phyloP scores from a whole-genome alignment of 2,797 vertebrate species.

The Tapirus indicus region DNA sequence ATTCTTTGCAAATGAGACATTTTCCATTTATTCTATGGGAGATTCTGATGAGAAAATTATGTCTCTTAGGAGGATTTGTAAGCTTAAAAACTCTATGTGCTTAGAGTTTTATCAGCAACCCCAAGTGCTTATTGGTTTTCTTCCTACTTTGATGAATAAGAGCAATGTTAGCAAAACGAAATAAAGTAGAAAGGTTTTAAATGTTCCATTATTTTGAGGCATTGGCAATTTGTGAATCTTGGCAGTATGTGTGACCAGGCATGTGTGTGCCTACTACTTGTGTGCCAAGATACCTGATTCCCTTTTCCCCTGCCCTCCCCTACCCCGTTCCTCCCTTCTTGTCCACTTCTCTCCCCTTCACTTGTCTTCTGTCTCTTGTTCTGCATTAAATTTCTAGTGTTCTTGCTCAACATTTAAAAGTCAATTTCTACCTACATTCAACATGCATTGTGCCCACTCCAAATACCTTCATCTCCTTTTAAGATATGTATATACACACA shows the following conservation, averaged over 20 bases:
- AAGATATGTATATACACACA: background rate
- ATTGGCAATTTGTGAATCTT: background rate
- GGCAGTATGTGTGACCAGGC: background rate
- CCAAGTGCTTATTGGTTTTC: background rate
- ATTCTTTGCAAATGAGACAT: conserved; percentile 30
- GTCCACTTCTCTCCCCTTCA: background rate
- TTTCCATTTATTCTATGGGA: background rate
- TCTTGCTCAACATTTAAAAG: conserved; percentile 44
- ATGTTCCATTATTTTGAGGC: conserved; percentile 14
- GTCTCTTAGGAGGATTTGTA: background rate
- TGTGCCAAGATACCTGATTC: background rate
- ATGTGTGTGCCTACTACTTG: background rate
- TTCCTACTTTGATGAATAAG: conserved; percentile 47
- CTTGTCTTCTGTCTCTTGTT: background rate
- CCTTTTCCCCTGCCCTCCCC: accelerated
- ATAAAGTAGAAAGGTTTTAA: conserved; percentile 53
- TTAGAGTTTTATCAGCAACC: background rate
- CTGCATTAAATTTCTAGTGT: conserved; percentile 67
- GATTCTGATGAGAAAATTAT: background rate
- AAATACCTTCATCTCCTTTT: conserved; percentile 4
- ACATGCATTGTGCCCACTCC: background rate
- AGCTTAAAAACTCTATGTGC: background rate
- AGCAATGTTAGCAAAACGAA: conserved; percentile 60
- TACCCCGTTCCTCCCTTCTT: background rate
- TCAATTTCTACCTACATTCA: background rate